Conservation (phyloP, 2,113 vertebrate genomes). For the Ciconia boyciana region DNA sequence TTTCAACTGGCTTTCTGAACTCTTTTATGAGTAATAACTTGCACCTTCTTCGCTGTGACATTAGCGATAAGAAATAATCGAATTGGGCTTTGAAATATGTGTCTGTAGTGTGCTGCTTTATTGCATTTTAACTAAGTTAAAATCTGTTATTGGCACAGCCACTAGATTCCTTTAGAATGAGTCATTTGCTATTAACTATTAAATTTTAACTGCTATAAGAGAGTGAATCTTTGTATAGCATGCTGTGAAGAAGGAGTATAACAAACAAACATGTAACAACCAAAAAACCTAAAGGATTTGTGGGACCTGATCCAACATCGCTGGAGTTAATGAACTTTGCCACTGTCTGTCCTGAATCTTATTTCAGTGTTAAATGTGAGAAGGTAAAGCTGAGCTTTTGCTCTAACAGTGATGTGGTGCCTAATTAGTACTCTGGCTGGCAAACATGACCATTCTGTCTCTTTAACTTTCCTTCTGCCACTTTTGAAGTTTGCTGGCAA, state of each 20-base stretch:
- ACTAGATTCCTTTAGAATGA: slow-evolving; percentile 33
- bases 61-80: background rate
- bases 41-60: background rate
- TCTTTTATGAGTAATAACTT: background rate
- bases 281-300: background rate
- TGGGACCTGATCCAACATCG: background rate
- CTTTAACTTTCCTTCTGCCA: background rate
- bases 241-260: background rate
- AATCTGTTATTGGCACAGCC: slow-evolving; percentile 9
- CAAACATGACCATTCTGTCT: background rate
- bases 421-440: background rate
- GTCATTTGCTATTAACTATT: slow-evolving; percentile 60
- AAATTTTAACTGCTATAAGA: slow-evolving; percentile 54
- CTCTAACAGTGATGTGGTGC: background rate
- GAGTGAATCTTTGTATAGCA: background rate
- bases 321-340: background rate
- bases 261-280: background rate
- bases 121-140: slow-evolving; percentile 1
- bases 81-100: background rate
- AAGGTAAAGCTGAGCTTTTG: background rate
- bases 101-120: background rate
- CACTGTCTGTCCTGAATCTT: background rate
- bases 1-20: background rate
- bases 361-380: background rate
- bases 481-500: background rate